phyloP scores from a whole-genome alignment of 2,797 vertebrate species.

The Pampus argenteus region DNA sequence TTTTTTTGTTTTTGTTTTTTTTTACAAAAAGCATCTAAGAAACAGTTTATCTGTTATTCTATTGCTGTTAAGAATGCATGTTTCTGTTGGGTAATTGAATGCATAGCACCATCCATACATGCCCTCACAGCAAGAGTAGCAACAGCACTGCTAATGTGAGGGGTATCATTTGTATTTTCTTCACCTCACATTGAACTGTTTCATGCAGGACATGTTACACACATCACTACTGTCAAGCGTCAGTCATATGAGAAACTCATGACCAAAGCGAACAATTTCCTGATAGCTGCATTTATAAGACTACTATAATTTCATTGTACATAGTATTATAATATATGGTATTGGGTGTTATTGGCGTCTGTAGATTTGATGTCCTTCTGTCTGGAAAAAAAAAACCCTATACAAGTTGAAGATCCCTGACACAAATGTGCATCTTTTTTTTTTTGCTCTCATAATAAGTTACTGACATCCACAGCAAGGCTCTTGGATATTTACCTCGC shows the following conservation, averaged over 20 bases:
- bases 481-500: constrained; percentile 50
- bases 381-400: constrained; percentile 53
- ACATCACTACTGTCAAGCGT: constrained; percentile 47
- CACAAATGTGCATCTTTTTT: constrained; percentile 53
- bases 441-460: constrained; percentile 57
- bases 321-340: constrained; percentile 43
- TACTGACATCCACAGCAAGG: constrained; percentile 59
- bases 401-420: constrained; percentile 61
- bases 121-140: constrained; percentile 57
- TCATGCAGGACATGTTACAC: constrained; percentile 56
- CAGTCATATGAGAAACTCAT: constrained; percentile 37
- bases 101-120: constrained; percentile 83
- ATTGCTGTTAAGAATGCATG: constrained; percentile 83
- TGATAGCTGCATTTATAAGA: constrained; percentile 66
- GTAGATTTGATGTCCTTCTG: constrained; percentile 44
- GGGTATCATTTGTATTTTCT: constrained; percentile 46
- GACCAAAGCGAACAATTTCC: constrained; percentile 59
- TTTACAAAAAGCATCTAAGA: constrained; percentile 73
- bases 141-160: constrained; percentile 52
- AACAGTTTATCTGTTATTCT: constrained; percentile 74
- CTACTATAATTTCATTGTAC: constrained; percentile 45
- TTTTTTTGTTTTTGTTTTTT: constrained; percentile 21
- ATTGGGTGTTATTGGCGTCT: constrained; percentile 37
- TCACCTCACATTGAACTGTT: constrained; percentile 44
- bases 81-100: constrained; percentile 74